Conservation (phyloP, 2,797 vertebrate species). For the Clarias pachynema region DNA sequence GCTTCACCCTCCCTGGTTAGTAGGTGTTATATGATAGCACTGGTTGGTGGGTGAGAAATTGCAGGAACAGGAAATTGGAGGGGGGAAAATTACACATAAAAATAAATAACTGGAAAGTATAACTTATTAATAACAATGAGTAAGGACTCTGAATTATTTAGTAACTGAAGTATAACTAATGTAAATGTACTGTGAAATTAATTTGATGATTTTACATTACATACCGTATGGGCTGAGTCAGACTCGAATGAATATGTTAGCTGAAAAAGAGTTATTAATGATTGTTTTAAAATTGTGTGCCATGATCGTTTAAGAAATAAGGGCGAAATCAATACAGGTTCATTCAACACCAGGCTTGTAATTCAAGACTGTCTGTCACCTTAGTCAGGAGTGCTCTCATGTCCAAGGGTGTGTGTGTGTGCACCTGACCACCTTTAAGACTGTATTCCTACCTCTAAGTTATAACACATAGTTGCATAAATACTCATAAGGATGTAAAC, state of each 20-base stretch:
- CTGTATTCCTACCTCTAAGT: constrained; percentile 39
- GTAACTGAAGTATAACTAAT: not conserved
- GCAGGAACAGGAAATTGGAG: not conserved
- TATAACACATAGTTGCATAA: constrained; percentile 2
- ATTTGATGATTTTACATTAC: not conserved
- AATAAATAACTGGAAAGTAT: not conserved
- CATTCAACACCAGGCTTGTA: constrained; percentile 52
- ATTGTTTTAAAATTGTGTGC: not conserved
- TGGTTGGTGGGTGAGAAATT: not conserved
- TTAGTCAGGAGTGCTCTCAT: constrained; percentile 57
- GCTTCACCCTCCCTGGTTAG: not conserved
- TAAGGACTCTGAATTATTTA: not conserved
- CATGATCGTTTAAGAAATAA: not conserved
- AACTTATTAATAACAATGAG: not conserved
- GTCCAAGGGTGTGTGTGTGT: constrained; percentile 41
- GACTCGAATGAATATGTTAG: not conserved
- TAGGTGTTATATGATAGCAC: not conserved
- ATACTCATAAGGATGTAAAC: not conserved
- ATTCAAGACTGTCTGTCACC: constrained; percentile 64
- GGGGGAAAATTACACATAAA: not conserved
- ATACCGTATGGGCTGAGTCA: not conserved
- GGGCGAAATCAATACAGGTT: not conserved
- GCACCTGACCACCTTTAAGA: not conserved
- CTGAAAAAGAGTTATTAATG: not conserved
- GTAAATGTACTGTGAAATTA: not conserved